phyloP scores from a whole-genome alignment of 2,888 invertebrate species.

The Candidula unifasciata region DNA sequence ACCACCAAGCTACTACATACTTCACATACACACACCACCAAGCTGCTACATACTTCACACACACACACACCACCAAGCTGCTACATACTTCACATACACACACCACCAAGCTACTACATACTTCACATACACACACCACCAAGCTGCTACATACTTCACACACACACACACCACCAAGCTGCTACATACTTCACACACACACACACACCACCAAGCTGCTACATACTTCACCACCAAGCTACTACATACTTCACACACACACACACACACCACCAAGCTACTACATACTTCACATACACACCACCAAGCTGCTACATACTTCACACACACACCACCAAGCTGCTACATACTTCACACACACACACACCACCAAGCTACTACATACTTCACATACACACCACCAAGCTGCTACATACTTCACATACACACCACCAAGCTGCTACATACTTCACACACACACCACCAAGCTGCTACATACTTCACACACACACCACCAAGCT shows the following conservation, averaged over 20 bases:
- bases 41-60: background rate
- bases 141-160: too few relatives aligned
- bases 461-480: background rate
- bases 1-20: background rate
- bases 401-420: background rate
- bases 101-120: background rate
- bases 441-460: too few relatives aligned
- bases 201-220: too few relatives aligned
- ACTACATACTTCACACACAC: background rate
- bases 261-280: background rate
- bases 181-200: background rate
- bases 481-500: background rate
- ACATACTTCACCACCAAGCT: too few relatives aligned
- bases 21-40: background rate
- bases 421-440: background rate
- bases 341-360: background rate
- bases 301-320: too few relatives aligned
- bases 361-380: too few relatives aligned
- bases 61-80: background rate
- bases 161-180: too few relatives aligned
- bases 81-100: too few relatives aligned
- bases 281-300: background rate
- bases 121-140: background rate
- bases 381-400: too few relatives aligned
- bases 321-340: too few relatives aligned